These are phyloP conservation scores for Falco punctatus DNA, from an alignment of 2,113 vertebrate genomes.

Conservation along the genomic window DNA sequence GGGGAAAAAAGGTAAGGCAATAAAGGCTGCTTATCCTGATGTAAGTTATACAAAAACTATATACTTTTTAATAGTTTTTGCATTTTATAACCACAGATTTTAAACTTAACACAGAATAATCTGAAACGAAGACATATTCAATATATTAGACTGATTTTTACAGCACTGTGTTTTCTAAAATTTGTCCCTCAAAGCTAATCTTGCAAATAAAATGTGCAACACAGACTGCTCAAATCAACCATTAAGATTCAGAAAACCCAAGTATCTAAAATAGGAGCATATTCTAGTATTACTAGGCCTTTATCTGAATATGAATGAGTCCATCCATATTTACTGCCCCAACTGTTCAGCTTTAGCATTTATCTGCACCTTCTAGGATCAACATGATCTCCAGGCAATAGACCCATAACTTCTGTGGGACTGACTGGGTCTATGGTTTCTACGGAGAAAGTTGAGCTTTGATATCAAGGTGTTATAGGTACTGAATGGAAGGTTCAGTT, in stretches of 20 bases:
- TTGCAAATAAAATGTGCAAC: not conserved
- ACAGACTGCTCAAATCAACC: not conserved
- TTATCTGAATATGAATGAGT: not conserved
- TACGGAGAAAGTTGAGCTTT: not conserved
- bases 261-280: not conserved
- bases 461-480: not conserved
- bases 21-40: not conserved
- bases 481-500: not conserved
- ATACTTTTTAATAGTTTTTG: not conserved
- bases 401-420: accelerated
- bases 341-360: not conserved
- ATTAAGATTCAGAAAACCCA: not conserved
- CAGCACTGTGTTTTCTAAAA: not conserved
- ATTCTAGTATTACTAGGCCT: not conserved
- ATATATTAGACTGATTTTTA: not conserved
- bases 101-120: not conserved
- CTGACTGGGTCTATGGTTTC: not conserved
- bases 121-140: not conserved
- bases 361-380: not conserved
- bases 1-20: not conserved
- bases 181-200: not conserved
- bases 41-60: not conserved
- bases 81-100: not conserved
- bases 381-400: not conserved
- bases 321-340: not conserved